These are phyloP conservation scores for Gobiocypris rarus DNA, from an alignment of 2,113 vertebrate species.

Conservation along the genomic window DNA sequence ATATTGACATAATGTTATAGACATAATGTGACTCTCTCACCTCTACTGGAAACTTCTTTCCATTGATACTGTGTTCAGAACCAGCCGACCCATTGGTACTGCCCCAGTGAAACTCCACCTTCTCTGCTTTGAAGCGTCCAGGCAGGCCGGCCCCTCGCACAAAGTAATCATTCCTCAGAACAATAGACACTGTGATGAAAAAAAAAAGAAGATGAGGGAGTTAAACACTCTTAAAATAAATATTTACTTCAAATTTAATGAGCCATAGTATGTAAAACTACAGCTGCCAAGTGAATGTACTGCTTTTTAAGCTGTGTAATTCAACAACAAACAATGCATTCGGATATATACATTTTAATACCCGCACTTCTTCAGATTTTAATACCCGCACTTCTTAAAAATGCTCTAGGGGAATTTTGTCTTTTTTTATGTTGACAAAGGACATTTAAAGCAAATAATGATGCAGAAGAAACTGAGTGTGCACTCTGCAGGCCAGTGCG, in stretches of 20 bases:
- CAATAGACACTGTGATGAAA: slow-evolving; percentile 86
- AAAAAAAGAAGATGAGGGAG: neutral
- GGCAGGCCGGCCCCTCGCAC: slow-evolving; percentile 92
- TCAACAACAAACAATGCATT: neutral
- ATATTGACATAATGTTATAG: too few relatives aligned
- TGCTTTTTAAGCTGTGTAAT: neutral
- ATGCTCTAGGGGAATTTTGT: neutral
- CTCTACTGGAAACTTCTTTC: slow-evolving; percentile 94
- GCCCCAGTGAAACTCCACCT: slow-evolving; percentile 99
- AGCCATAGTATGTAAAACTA: neutral
- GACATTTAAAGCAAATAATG: slow-evolving; percentile 29
- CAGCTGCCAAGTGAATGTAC: neutral
- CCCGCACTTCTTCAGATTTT: neutral
- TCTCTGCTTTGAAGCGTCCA: slow-evolving; percentile 96
- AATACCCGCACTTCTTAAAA: neutral
- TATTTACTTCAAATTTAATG: neutral
- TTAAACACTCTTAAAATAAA: neutral
- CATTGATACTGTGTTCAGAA: slow-evolving; percentile 95
- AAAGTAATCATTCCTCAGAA: slow-evolving; percentile 96
- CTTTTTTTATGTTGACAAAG: slow-evolving; percentile 20
- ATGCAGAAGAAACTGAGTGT: neutral
- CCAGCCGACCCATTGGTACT: slow-evolving; percentile 92
- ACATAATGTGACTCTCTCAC: slow-evolving; percentile 66
- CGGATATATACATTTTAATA: neutral
- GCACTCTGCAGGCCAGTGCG: neutral